Conservation (phyloP, 2,113 vertebrate genomes). For the Oreotrochilus melanogaster region DNA sequence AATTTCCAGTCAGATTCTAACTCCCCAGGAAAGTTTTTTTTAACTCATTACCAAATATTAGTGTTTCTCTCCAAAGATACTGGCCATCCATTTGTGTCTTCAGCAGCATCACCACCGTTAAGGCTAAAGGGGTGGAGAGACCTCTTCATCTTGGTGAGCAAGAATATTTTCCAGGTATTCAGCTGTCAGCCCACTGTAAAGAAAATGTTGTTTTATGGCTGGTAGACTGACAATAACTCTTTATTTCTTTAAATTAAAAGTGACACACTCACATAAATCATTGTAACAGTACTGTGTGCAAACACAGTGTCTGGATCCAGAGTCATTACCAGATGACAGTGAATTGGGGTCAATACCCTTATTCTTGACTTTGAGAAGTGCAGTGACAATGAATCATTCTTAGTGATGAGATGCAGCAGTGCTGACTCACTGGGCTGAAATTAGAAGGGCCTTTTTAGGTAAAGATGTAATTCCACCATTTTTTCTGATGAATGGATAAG, state of each 20-base stretch:
- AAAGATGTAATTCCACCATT: slow-evolving; percentile 29
- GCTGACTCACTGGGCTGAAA: slow-evolving; percentile 51
- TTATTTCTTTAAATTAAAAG: slow-evolving; percentile 57
- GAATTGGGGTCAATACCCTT: slow-evolving; percentile 52
- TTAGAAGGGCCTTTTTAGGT: slow-evolving; percentile 64
- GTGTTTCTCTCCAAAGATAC: background rate
- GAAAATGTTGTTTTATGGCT: background rate
- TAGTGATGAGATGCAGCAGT: slow-evolving; percentile 51
- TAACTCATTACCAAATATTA: background rate
- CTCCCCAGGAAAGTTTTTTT: background rate
- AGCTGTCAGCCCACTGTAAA: background rate
- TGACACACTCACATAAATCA: slow-evolving; percentile 42
- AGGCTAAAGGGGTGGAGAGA: background rate
- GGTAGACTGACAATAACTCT: background rate
- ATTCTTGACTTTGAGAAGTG: slow-evolving; percentile 68
- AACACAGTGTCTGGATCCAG: background rate
- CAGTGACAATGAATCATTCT: slow-evolving; percentile 64
- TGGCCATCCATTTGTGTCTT: background rate
- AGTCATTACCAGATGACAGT: slow-evolving; percentile 13
- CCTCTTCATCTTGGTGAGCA: background rate
- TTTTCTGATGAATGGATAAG: slow-evolving; percentile 31
- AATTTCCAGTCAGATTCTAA: background rate
- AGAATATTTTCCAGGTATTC: background rate
- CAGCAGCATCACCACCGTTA: background rate
- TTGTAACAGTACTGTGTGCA: background rate